phyloP scores from a whole-genome alignment of 1,140 invertebrate genomes.

The Arctopsyche grandis region DNA sequence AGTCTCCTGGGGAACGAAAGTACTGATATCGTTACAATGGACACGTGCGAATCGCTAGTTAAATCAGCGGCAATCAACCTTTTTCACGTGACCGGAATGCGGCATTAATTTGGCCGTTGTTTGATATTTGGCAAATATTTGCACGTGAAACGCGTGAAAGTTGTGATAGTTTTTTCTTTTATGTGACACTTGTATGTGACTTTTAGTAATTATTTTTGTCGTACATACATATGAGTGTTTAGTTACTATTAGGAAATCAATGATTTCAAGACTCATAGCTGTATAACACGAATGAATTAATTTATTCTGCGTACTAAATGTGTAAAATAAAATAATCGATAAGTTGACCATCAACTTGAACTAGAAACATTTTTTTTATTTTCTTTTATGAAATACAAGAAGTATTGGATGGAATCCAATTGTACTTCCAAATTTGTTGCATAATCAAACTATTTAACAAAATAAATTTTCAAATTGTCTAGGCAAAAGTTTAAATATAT shows the following conservation, averaged over 20 bases:
- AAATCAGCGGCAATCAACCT: constrained; percentile 2
- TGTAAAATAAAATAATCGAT: background rate
- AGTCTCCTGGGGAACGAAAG: background rate
- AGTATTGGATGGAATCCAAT: no score
- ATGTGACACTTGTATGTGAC: background rate
- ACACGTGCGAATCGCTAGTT: background rate
- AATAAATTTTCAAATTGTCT: no score
- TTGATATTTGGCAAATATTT: no score
- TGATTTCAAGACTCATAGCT: background rate
- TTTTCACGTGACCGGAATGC: background rate
- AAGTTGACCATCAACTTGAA: no score
- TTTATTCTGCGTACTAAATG: background rate
- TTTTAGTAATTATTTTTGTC: background rate
- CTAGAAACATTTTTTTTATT: no score
- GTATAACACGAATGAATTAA: background rate
- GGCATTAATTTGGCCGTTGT: no score
- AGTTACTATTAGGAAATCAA: background rate
- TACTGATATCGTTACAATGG: background rate
- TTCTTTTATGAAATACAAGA: background rate
- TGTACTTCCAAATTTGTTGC: no score
- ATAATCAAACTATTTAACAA: no score
- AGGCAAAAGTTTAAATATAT: no score
- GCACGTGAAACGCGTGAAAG: background rate
- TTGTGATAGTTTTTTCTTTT: background rate
- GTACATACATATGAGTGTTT: background rate